Evolutionary conservation across 1,140 invertebrate genomes (phyloP), one percentile per base, ranked within the genome.

Genomic region (Bemisia tabaci): DNA sequence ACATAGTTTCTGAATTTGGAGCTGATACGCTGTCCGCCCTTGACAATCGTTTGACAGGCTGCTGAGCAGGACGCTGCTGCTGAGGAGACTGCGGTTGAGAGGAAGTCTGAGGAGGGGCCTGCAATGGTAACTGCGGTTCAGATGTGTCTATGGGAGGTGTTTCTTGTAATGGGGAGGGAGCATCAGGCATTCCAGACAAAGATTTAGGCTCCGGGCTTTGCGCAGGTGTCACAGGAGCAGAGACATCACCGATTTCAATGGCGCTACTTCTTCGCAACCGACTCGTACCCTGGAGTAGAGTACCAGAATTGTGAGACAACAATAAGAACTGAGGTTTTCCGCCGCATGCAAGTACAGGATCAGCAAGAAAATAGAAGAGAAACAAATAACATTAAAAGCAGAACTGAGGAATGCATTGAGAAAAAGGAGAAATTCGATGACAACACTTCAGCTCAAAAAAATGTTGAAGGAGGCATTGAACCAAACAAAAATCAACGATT

Each of bases 231-330:
- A 5, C 5, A 17, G 5, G 33, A 48, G 64, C 25, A 25, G 26
- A 24, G 33, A 24, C 33, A 26, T 65, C 64, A 5, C 64, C 64
- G 17, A 65, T 65, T 75, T 83, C 82, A 33, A 83, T 80, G 1
- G 82, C 82, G 67, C 79, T 80, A 0, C 80, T 77, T 70, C 82
- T 74, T 59, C 79, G 72, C 12, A 83, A 69, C 59, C 74, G 64
- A 59, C 22, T 71, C 64, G 39, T 48, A 22, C 71, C 72, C 69
- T 76, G 74, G 1, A 72, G 70, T 5, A 75, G 68, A 17, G 75
- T 74, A 60, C 69, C 1, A 77, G 64, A 22, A 74, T 63, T 0
- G 69, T 68, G 0, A 73, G 69, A 71, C 71, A 72, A 26, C 23
- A 73, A 74, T 73, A 76, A 71, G 74, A 72, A 24, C n/a, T 61